These are phyloP conservation scores for Drosophila putrida DNA, from an alignment of 2,888 invertebrate genomes.

Conservation along the genomic window DNA sequence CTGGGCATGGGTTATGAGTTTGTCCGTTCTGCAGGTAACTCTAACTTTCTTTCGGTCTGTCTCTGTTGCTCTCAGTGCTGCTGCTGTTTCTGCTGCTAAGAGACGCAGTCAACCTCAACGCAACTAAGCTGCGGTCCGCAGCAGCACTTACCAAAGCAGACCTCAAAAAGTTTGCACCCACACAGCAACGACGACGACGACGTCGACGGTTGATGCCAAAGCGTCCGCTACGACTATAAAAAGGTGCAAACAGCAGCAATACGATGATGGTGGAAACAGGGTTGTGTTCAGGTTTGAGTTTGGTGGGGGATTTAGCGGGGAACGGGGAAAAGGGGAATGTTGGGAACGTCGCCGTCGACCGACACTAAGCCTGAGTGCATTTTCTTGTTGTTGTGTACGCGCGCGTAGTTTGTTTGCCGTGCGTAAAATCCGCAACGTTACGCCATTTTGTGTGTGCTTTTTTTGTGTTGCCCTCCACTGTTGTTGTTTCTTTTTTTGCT, in stretches of 20 bases:
- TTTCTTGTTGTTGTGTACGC: slow-evolving; percentile 81
- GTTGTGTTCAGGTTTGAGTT: not conserved
- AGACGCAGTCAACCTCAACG: slow-evolving; percentile 73
- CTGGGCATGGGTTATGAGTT: slow-evolving; percentile 49
- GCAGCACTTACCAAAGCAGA: slow-evolving; percentile 79
- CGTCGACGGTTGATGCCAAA: slow-evolving; percentile 33
- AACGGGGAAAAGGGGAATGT: slow-evolving; percentile 9
- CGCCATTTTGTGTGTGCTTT: slow-evolving; percentile 78
- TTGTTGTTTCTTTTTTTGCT: slow-evolving; percentile 1
- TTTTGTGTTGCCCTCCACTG: slow-evolving; percentile 54
- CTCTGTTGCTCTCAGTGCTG: slow-evolving; percentile 19
- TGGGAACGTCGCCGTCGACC: slow-evolving; percentile 53
- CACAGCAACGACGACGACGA: slow-evolving; percentile 27
- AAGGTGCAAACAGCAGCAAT: slow-evolving; percentile 71
- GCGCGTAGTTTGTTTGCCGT: slow-evolving; percentile 80
- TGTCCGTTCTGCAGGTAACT: slow-evolving; percentile 31
- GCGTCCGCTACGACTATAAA: slow-evolving; percentile 59
- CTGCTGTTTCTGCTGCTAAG: slow-evolving; percentile 24
- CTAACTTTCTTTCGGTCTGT: not conserved
- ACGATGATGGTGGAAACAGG: slow-evolving; percentile 24
- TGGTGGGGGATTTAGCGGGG: not conserved
- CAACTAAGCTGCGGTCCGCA: slow-evolving; percentile 79
- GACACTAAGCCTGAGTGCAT: slow-evolving; percentile 81
- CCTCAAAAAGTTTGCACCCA: slow-evolving; percentile 77
- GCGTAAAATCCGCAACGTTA: slow-evolving; percentile 81